A percentile compares a stretch with the other conserved stretches of the same genome.
Conservation (phyloP, 2,888 invertebrate species). For the Eurytoma californica region DNA sequence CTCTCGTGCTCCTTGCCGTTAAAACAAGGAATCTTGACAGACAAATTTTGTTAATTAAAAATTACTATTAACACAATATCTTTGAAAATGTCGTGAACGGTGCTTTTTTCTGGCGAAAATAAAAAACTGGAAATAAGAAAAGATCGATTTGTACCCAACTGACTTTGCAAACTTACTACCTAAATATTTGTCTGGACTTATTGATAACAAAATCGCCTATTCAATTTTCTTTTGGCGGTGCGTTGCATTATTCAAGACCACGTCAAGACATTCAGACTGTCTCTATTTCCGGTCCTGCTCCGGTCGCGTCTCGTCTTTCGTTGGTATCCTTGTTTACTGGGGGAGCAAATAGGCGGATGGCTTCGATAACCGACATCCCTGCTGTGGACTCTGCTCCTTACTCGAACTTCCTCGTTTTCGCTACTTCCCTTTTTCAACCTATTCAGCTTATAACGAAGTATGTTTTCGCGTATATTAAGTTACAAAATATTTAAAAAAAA, state of each 20-base stretch:
- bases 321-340: slow-evolving; percentile 65
- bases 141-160: too few species aligned
- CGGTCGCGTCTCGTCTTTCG: slow-evolving; percentile 53
- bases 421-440: slow-evolving; percentile 26
- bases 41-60: too few species aligned
- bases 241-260: slow-evolving; percentile 67
- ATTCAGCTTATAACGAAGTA: too few species aligned
- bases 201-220: slow-evolving; percentile 51
- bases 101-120: too few species aligned
- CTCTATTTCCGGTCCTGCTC: slow-evolving; percentile 64
- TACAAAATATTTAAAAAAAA: too few species aligned
- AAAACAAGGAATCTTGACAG: too few species aligned
- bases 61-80: too few species aligned
- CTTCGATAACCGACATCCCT: slow-evolving; percentile 23
- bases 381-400: slow-evolving; percentile 4
- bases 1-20: too few species aligned
- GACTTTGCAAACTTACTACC: too few species aligned
- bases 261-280: slow-evolving; percentile 67
- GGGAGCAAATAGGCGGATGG: slow-evolving; percentile 65
- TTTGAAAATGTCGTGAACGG: too few species aligned
- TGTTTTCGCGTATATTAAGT: too few species aligned
- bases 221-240: slow-evolving; percentile 63
- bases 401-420: slow-evolving; percentile 40
- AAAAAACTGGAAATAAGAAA: too few species aligned
- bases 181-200: neutral